Base-by-base conservation (phyloP, 37 sponge, comb jelly and placozoan species). In the Trichoplax adhaerens region DNA sequence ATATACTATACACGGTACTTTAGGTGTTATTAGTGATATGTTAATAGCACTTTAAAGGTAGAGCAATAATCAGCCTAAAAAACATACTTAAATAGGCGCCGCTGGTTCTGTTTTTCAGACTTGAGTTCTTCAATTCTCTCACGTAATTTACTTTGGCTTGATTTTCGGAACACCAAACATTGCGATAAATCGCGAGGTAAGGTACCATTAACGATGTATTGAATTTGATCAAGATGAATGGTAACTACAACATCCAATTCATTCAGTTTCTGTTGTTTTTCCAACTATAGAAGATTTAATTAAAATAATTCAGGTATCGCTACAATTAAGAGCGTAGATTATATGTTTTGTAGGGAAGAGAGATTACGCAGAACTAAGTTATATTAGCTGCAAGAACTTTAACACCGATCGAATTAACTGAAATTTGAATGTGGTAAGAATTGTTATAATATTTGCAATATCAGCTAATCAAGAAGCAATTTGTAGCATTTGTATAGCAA, bases 201-300 rank as follows among this genome's bases (percentile, higher is more conserved):
- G 2, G 53, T 66, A 29, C 75, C 75, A 4, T 74, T 74, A 51
- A 65, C 47, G 66, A 74, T 74, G 75, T 47, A 74, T 52, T 74
- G 75, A 48, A 97, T 77, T 84, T 97, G 99, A 70, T 89, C 79
- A 5, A 97, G 66, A 51, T 76, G 65, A 64, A 97, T 68, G 55
- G 88, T 79, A 50, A 83, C 99, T 70, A 92, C 76, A 53, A 78
- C 81, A 60, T 97, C 90, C 65, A 97, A 70, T 72, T 97, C 99
- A 72, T 97, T 97, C 68, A 97, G 68, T 57, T 83, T 75, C 76
- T 88, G 87, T 78, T 92, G 99, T 65, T 97, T 97, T 83, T 92
- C 91, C 58, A 89, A 66, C 83, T 94, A 79, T 48, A 82, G 75
- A 52, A 78, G 73, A 67, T 12, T n/a, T 12, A 10, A n/a, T 6